A percentile compares a stretch with the other conserved stretches of the same genome.
Conservation (phyloP, 2,797 vertebrate genomes). For the Malurus leucopterus region DNA sequence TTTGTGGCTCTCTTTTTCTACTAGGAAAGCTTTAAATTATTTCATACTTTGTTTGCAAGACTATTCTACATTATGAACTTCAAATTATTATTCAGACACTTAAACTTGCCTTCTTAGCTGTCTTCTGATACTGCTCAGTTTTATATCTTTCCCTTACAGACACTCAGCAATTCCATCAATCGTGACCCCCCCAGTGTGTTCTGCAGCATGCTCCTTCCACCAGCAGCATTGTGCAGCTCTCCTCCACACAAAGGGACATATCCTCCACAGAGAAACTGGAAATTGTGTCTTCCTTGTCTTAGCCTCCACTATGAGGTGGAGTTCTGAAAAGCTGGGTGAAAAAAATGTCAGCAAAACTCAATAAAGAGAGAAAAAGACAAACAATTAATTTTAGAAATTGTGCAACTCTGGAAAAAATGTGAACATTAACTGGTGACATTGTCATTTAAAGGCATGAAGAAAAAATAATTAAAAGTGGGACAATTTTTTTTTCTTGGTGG, state of each 20-base stretch:
- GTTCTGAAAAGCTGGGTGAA: neutral
- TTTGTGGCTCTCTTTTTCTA: neutral
- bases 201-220: neutral
- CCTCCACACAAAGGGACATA: neutral
- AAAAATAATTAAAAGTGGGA: neutral
- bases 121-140: neutral
- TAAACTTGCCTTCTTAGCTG: neutral
- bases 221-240: neutral
- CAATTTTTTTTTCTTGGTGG: rapidly evolving
- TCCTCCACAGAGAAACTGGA: neutral
- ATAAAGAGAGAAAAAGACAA: neutral
- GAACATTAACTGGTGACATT: neutral
- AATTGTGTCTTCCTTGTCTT: neutral
- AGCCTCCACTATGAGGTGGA: neutral
- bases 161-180: neutral
- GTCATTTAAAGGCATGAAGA: neutral
- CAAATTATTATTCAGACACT: neutral
- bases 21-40: neutral
- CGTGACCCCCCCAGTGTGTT: rapidly evolving
- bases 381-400: neutral
- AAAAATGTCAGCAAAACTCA: neutral
- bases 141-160: neutral
- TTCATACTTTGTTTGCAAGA: neutral
- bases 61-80: neutral
- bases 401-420: neutral